Evolutionary conservation across 2,888 invertebrate species (phyloP).

Genomic region (Limnephilus marmoratus): DNA sequence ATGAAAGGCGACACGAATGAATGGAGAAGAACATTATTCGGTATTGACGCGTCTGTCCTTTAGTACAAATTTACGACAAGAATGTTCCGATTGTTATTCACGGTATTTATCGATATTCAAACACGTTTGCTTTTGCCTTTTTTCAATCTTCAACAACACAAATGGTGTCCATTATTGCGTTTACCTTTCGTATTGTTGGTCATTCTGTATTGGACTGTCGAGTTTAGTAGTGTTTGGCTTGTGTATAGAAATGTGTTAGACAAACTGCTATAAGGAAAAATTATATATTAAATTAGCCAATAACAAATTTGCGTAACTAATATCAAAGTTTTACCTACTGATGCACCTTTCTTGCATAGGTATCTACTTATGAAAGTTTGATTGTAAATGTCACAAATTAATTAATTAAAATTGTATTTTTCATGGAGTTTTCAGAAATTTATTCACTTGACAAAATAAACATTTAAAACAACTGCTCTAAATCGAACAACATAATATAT

Average conservation of each 20-base stretch:
- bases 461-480: too few species aligned
- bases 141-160: slow-evolving; percentile 49
- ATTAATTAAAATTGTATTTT: background rate
- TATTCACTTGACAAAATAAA: background rate
- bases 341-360: background rate
- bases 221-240: background rate
- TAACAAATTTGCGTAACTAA: background rate
- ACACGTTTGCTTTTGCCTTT: slow-evolving; percentile 53
- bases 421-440: background rate
- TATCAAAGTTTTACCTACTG: background rate
- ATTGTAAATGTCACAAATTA: background rate
- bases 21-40: slow-evolving; percentile 58
- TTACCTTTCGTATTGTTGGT: slow-evolving; percentile 12
- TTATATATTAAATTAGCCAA: background rate
- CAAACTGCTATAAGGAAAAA: background rate
- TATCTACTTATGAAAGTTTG: too few species aligned
- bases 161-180: slow-evolving; percentile 44
- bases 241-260: background rate
- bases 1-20: slow-evolving; percentile 54
- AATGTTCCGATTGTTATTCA: slow-evolving; percentile 60
- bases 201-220: background rate
- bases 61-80: slow-evolving; percentile 62
- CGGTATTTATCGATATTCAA: slow-evolving; percentile 44
- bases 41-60: slow-evolving; percentile 59
- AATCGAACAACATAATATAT: too few species aligned